Percentiles rank a stretch among this genome's conserved stretches.
phyloP scores from a whole-genome alignment of 2,113 vertebrate species.

The Alouatta palliata region DNA sequence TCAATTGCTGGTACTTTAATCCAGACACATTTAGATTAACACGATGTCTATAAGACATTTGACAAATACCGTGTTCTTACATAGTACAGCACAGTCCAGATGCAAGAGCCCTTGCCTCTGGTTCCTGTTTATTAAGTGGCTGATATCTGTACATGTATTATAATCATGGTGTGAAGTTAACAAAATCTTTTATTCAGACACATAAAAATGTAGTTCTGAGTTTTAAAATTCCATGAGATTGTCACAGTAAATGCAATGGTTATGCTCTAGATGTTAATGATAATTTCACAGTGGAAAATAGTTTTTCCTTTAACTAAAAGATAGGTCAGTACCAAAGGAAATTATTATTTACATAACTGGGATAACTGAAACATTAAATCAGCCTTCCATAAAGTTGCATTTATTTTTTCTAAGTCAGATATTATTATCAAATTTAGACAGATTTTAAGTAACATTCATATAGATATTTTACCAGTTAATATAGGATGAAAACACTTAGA shows the following conservation, averaged over 20 bases:
- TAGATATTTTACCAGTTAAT: background rate
- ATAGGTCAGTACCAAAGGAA: background rate
- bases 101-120: slow-evolving; percentile 64
- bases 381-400: background rate
- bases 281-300: background rate
- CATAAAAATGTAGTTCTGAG: background rate
- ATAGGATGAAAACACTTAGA: background rate
- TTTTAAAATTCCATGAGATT: slow-evolving; percentile 22
- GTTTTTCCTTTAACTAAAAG: background rate
- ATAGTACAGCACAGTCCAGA: slow-evolving; percentile 34
- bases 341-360: background rate
- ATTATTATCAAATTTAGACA: background rate
- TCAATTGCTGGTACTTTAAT: slow-evolving; percentile 77
- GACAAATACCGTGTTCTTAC: slow-evolving; percentile 77
- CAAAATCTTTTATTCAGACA: background rate
- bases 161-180: background rate
- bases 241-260: background rate
- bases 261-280: background rate
- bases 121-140: slow-evolving; percentile 67
- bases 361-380: background rate
- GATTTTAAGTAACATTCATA: background rate
- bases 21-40: slow-evolving; percentile 80
- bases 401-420: background rate
- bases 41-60: slow-evolving; percentile 77
- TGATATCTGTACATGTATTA: background rate